Conservation (phyloP, 2,888 invertebrate genomes). For the Onthophagus sagittarius region DNA sequence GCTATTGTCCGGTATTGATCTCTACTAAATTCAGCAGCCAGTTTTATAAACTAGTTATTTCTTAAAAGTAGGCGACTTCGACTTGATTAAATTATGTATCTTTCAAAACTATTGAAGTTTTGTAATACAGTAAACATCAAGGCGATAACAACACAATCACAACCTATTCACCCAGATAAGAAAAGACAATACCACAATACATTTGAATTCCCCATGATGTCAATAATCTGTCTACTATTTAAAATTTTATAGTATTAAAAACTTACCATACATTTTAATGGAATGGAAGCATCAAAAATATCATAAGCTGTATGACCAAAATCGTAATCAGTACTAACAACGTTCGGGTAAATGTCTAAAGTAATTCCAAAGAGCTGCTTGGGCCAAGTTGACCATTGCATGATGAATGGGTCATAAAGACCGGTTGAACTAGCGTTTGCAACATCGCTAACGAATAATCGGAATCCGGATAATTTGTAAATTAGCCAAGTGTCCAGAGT, state of each 20-base stretch:
- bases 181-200: too few species aligned
- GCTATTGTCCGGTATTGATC: too few species aligned
- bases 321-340: constrained; percentile 72
- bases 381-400: constrained; percentile 78
- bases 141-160: too few species aligned
- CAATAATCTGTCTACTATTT: too few species aligned
- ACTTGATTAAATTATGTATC: too few species aligned
- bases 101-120: too few species aligned
- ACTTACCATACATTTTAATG: constrained; percentile 74
- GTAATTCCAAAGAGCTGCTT: constrained; percentile 72
- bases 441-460: constrained; percentile 78
- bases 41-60: too few species aligned
- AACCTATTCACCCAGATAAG: too few species aligned
- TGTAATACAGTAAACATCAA: too few species aligned
- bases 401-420: constrained; percentile 87
- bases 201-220: too few species aligned
- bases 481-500: constrained; percentile 93
- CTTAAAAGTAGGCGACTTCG: too few species aligned
- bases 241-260: background rate
- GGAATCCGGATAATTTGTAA: constrained; percentile 68
- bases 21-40: too few species aligned
- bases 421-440: constrained; percentile 90
- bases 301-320: constrained; percentile 66
- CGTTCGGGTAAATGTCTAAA: constrained; percentile 68
- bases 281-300: constrained; percentile 73